These are phyloP conservation scores for Gonatopus flavifemur DNA, from an alignment of 1,140 invertebrate genomes.

Conservation along the genomic window DNA sequence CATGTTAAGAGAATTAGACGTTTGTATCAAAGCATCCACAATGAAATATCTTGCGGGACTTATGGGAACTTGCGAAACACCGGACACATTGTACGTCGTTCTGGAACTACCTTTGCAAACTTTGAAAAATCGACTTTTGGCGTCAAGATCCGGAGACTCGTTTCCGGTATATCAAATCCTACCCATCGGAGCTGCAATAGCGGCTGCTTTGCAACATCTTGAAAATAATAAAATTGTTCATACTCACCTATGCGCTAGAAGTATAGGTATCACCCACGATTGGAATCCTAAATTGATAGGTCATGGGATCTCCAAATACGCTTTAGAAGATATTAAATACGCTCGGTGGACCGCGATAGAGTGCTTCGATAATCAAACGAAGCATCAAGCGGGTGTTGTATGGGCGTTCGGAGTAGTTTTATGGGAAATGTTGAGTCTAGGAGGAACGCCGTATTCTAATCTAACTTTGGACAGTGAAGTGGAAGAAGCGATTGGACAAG, in stretches of 20 bases:
- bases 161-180: constrained; percentile 65
- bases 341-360: constrained; percentile 78
- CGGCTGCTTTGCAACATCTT: constrained; percentile 55
- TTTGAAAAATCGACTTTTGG: constrained; percentile 70
- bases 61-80: constrained; percentile 77
- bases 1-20: constrained; percentile 74
- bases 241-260: constrained; percentile 71
- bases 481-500: constrained; percentile 66
- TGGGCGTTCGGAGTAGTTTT: constrained; percentile 82
- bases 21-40: constrained; percentile 67
- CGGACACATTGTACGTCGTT: constrained; percentile 70
- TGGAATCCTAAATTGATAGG: constrained; percentile 71
- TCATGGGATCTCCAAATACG: constrained; percentile 67
- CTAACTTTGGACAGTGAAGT: constrained; percentile 68
- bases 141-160: constrained; percentile 64
- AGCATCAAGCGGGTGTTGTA: constrained; percentile 71
- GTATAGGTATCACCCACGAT: constrained; percentile 65
- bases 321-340: constrained; percentile 61
- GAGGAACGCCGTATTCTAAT: constrained; percentile 76
- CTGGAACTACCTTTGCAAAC: constrained; percentile 67
- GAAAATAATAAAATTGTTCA: constrained; percentile 67
- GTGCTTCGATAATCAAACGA: constrained; percentile 68
- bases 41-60: constrained; percentile 74
- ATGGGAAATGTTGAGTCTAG: constrained; percentile 83
- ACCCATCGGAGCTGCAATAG: constrained; percentile 63